Conservation (phyloP, 2,113 vertebrate species). For the Rhagologus leucostigma region DNA sequence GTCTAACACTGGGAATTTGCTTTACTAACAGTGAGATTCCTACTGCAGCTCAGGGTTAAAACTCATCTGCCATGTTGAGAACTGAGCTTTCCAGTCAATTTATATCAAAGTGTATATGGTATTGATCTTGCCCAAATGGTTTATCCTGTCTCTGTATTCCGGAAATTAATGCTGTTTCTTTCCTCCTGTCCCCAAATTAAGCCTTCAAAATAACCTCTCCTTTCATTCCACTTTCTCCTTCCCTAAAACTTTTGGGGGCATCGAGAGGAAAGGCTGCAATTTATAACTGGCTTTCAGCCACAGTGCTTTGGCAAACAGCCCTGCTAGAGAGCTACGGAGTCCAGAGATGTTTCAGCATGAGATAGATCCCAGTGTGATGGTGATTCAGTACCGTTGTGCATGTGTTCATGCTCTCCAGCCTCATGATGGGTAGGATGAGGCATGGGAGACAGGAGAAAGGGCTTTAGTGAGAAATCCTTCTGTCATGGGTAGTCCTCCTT, state of each 20-base stretch:
- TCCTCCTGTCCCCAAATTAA: neutral
- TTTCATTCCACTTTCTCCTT: neutral
- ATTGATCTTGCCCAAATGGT: neutral
- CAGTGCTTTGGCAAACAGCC: neutral
- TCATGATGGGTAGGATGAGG: accelerated
- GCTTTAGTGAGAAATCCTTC: neutral
- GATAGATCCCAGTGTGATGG: accelerated
- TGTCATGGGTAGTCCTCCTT: neutral
- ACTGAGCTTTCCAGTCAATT: neutral
- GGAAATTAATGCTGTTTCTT: neutral
- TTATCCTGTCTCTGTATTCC: neutral
- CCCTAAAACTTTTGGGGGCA: neutral
- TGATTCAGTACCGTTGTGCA: accelerated
- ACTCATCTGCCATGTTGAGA: neutral
- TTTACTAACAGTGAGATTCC: neutral
- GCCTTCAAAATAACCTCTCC: neutral
- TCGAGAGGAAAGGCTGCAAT: neutral
- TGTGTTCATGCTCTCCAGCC: accelerated
- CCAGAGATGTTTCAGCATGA: accelerated
- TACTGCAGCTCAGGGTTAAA: neutral
- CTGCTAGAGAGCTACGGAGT: neutral
- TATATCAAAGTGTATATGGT: neutral
- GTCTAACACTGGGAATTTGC: neutral
- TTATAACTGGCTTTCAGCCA: neutral
- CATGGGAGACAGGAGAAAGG: neutral